phyloP scores from a whole-genome alignment of 2,888 invertebrate species.

The Metalampra italica region DNA sequence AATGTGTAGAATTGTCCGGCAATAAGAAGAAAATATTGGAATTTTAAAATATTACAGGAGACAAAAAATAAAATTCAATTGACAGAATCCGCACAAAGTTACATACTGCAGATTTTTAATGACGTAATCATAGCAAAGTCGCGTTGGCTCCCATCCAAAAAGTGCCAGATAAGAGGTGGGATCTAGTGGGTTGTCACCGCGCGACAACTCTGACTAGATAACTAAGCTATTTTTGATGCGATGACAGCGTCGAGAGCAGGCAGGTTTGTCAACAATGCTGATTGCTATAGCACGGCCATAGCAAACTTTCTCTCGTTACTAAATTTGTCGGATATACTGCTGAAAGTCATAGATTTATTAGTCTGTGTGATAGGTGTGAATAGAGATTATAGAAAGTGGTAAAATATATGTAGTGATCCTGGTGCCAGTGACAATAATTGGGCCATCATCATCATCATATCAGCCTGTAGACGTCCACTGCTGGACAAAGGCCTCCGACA shows the following conservation, averaged over 20 bases:
- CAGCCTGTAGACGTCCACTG: too few relatives aligned
- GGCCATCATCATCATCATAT: too few relatives aligned
- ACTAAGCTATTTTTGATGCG: conserved; percentile 1
- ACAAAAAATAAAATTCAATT: too few relatives aligned
- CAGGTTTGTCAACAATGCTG: conserved; percentile 1
- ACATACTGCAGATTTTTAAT: not conserved
- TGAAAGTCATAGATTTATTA: not conserved
- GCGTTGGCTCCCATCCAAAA: not conserved
- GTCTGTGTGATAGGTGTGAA: too few relatives aligned
- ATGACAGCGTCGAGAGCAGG: not conserved
- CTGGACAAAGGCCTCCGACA: too few relatives aligned
- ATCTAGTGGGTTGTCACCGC: not conserved
- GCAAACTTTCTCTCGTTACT: conserved; percentile 1
- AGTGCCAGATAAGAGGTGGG: not conserved
- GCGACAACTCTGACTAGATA: conserved; percentile 1
- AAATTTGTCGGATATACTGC: not conserved
- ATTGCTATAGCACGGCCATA: not conserved
- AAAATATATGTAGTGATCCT: too few relatives aligned
- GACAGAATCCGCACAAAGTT: too few relatives aligned
- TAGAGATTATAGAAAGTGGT: too few relatives aligned
- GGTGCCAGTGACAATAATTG: too few relatives aligned
- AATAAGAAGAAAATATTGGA: too few relatives aligned
- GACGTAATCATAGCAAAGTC: not conserved
- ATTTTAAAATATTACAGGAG: too few relatives aligned
- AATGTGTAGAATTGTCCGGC: too few relatives aligned